phyloP scores from a whole-genome alignment of 1,140 invertebrate species.

The Drosophila micromelanica region DNA sequence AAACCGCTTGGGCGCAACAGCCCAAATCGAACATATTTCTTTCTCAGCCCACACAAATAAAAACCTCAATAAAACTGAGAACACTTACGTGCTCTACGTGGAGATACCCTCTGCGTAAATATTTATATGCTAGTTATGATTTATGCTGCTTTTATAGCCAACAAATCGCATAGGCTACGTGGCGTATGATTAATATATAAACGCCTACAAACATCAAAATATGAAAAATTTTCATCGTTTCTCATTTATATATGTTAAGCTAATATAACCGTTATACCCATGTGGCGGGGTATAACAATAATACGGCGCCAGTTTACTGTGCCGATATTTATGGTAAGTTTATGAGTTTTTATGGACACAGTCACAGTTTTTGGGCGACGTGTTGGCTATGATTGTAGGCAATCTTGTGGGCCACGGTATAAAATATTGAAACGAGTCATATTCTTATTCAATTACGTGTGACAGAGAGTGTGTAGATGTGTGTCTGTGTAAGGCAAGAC shows the following conservation, averaged over 20 bases:
- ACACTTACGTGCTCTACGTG: not conserved
- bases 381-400: conserved; percentile 49
- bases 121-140: conserved; percentile 1
- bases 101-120: conserved; percentile 8
- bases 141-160: not conserved
- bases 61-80: conserved; percentile 5
- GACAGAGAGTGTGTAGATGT: not conserved
- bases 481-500: conserved; percentile 31
- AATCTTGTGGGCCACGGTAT: conserved; percentile 30
- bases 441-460: conserved; percentile 66
- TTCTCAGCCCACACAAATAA: conserved; percentile 3
- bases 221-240: not conserved
- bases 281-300: conserved; percentile 32
- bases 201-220: no score
- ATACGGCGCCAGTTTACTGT: conserved; percentile 41
- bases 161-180: not conserved
- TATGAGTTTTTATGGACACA: conserved; percentile 63
- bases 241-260: not conserved
- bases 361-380: conserved; percentile 28
- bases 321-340: conserved; percentile 67
- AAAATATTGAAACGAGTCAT: conserved; percentile 50
- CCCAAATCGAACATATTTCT: conserved; percentile 41
- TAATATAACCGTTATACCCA: not conserved
- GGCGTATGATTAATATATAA: conserved; percentile 19
- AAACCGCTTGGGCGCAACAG: conserved; percentile 33